These are phyloP conservation scores for Cylloceria caligata DNA, from an alignment of 2,888 invertebrate genomes.

Conservation along the genomic window DNA sequence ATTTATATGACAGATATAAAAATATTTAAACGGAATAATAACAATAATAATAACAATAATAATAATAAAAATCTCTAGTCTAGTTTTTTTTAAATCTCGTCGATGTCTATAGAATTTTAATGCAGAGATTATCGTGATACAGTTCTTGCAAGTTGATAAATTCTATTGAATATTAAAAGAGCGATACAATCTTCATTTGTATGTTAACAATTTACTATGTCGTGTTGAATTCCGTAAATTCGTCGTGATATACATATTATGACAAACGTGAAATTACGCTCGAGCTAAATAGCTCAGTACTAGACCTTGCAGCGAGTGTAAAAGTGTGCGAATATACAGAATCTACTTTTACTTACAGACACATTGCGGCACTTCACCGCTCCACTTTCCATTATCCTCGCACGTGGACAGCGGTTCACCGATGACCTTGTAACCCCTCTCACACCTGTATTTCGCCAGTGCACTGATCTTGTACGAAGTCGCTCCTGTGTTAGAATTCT, in stretches of 20 bases:
- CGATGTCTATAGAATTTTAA: too few relatives aligned
- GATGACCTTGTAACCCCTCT: conserved; percentile 94
- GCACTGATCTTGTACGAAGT: conserved; percentile 95
- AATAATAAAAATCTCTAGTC: too few relatives aligned
- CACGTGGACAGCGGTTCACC: conserved; percentile 94
- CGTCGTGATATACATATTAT: background rate
- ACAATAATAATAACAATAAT: too few relatives aligned
- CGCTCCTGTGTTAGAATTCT: conserved; percentile 88
- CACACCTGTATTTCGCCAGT: conserved; percentile 94
- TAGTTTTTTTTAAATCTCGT: too few relatives aligned
- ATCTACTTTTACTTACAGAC: conserved; percentile 88
- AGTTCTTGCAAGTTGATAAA: background rate
- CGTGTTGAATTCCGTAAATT: background rate
- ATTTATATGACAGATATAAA: too few relatives aligned
- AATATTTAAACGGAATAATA: too few relatives aligned
- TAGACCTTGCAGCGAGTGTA: conserved; percentile 61
- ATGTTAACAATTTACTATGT: background rate
- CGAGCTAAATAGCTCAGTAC: background rate
- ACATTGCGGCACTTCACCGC: conserved; percentile 92
- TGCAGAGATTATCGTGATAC: background rate
- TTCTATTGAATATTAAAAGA: background rate
- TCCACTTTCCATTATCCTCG: conserved; percentile 94
- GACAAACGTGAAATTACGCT: conserved; percentile 4
- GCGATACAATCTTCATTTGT: background rate
- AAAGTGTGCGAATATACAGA: conserved; percentile 35